Evolutionary conservation across 2,113 vertebrate genomes (phyloP), one percentile per base, ranked within the genome.

Genomic region (Nycticryphes semicollaris): DNA sequence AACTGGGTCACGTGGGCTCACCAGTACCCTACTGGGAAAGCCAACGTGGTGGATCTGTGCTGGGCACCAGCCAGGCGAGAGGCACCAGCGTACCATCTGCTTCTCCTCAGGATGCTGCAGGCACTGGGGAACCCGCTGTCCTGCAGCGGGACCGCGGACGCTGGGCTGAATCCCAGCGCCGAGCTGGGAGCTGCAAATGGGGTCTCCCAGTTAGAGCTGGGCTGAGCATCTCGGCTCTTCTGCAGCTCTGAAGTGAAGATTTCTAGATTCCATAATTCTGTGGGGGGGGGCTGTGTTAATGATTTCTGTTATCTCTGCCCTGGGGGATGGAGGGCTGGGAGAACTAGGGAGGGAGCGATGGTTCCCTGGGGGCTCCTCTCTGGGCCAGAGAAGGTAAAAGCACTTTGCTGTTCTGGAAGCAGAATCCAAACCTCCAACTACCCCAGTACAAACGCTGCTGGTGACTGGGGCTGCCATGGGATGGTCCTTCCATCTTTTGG

Each of bases 311-410:
- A 0, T 25, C 15, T 70, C 23, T 31, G 20, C 27, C 37, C 50
- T 6, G 8, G 43, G 22, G 22, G 31, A 23, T 25, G 33, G 66
- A 64, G 17, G 51, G n/a, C 35, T 59, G 54, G 62, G 50, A 74
- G 14, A 43, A 27, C 0, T 0, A 11, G 3, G 37, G 33, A 37
- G 24, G 47, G 14, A 2, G 10, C 1, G 8, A 35, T 6, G 33
- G 10, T 31, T 66, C n/a, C 6, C 4, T 31, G 56, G 23, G 57
- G 41, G 21, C 41, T 84, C 28, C 74, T 18, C 2, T 3, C 51
- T 14, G 57, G 41, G 47, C 41, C 4, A 5, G 24, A 13, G 78
- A 50, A 64, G 45, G 79, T 8, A 8, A 12, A 67, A 87, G n/a
- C 12, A 2, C 33, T 6, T 30, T 12, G 6, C 14, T 47, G 54